Percentiles rank a stretch among this genome's conserved stretches.
Evolutionary conservation across 2,113 vertebrate genomes (phyloP).

Genomic region (Pao palembangensis): DNA sequence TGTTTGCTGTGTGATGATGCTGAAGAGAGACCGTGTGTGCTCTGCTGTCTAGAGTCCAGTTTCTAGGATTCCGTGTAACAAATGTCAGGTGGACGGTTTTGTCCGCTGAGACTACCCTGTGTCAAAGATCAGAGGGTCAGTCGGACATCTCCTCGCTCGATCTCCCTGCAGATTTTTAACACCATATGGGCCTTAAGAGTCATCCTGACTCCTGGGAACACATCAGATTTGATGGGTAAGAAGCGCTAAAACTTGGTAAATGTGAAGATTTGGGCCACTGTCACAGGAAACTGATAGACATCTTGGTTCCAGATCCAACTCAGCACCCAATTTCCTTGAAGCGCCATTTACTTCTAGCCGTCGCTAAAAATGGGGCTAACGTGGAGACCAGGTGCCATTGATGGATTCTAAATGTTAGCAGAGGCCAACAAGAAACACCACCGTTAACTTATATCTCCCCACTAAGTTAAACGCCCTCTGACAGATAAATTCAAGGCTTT

Average conservation of each 20-base stretch:
- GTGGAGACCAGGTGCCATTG: too few relatives aligned
- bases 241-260: too few relatives aligned
- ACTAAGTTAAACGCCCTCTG: background rate
- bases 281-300: too few relatives aligned
- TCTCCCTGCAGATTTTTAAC: background rate
- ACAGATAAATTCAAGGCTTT: background rate
- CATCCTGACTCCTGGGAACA: too few relatives aligned
- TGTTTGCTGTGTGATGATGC: constrained; percentile 65
- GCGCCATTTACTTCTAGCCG: too few relatives aligned
- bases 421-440: too few relatives aligned
- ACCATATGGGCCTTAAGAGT: background rate
- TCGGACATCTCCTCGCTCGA: background rate
- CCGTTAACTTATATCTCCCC: too few relatives aligned
- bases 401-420: background rate
- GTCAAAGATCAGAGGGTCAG: constrained; percentile 5
- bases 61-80: background rate
- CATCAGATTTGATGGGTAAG: too few relatives aligned
- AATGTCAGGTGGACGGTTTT: constrained; percentile 5
- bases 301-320: too few relatives aligned
- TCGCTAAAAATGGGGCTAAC: too few relatives aligned
- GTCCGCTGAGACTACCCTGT: background rate
- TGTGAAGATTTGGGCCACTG: too few relatives aligned
- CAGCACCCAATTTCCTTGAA: too few relatives aligned
- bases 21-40: constrained; percentile 28
- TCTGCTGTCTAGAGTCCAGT: background rate